Evolutionary conservation across 2,797 vertebrate species (phyloP), one percentile per base, ranked within the genome.

Genomic region (Myotis vivesi): DNA sequence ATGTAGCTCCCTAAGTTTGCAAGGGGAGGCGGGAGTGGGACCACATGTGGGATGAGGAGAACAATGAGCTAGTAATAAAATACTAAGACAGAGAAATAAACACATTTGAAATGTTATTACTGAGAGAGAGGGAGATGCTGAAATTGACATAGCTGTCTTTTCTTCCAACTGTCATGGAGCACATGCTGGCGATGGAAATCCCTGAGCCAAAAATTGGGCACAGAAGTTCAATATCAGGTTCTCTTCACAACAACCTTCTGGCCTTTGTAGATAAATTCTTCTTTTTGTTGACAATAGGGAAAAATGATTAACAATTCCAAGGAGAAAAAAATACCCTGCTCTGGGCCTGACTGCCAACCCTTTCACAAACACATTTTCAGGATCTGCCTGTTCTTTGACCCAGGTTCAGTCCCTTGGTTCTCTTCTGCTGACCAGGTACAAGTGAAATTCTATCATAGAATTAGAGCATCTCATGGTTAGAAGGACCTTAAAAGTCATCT

Each of bases 101-200:
- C 94, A 87, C 91, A 97, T 96, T 94, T 97, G 94, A 98, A 98
- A 97, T 97, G 97, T 97, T 98, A 97, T 98, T 98, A 95, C 62
- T 84, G 72, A 91, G 85, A 80, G 84, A 93, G 38, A 91, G 55
- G 23, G 23, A 59, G 57, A 91, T 80, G 77, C 88, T 91, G 73
- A 89, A 96, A 89, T 77, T 82, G 96, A 92, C 73, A 62, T 86
- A 90, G 68, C 57, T 92, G 38, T 90, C 82, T 92, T 95, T 96
- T 95, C 69, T 93, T 79, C 85, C 57, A 80, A 79, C 4, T 79
- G 22, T 89, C 44, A 53, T 62, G 68, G 57, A 41, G 4, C 38
- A 85, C 44, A 75, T 25, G 22, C 49, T 87, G n/a, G 64, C 64
- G 68, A 79, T 25, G 57, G 51, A 95, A 95, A 82, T 71, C 92